phyloP scores from a whole-genome alignment of 53 echinoderm and acorn worm species.

The Mesocentrotus franciscanus region DNA sequence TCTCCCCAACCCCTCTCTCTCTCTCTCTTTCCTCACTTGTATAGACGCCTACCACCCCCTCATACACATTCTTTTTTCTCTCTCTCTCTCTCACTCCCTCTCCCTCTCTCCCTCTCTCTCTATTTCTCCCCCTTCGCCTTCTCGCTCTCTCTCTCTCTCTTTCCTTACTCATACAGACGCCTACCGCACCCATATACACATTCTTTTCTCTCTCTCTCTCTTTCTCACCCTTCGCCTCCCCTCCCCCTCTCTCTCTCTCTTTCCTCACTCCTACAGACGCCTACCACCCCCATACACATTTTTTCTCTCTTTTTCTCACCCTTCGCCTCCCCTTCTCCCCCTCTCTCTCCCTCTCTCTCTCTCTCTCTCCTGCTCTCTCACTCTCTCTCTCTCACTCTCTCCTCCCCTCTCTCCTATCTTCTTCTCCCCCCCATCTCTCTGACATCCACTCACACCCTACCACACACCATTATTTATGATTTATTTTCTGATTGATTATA shows the following conservation, averaged over 20 bases:
- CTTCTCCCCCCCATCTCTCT: background rate
- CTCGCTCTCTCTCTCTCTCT: background rate
- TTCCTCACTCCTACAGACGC: background rate
- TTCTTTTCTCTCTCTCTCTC: background rate
- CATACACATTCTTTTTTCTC: background rate
- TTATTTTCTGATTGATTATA: no score
- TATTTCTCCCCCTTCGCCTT: no score
- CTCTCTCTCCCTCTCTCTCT: slow-evolving; percentile 1
- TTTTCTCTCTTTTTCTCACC: background rate
- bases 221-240: background rate
- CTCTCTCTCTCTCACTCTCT: no score
- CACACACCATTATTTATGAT: no score
- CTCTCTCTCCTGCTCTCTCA: background rate
- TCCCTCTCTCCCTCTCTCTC: no score
- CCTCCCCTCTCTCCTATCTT: no score
- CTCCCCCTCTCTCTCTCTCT: background rate
- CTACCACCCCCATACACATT: no score
- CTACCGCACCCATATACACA: no score
- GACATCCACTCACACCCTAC: background rate
- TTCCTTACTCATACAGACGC: background rate
- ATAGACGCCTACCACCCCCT: no score
- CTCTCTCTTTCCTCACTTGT: background rate
- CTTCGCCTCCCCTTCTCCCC: background rate
- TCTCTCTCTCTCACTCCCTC: no score
- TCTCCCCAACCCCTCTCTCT: background rate